Evolutionary conservation across 1,140 invertebrate species (phyloP).

Genomic region (Paramacrobiotus metropolitanus): DNA sequence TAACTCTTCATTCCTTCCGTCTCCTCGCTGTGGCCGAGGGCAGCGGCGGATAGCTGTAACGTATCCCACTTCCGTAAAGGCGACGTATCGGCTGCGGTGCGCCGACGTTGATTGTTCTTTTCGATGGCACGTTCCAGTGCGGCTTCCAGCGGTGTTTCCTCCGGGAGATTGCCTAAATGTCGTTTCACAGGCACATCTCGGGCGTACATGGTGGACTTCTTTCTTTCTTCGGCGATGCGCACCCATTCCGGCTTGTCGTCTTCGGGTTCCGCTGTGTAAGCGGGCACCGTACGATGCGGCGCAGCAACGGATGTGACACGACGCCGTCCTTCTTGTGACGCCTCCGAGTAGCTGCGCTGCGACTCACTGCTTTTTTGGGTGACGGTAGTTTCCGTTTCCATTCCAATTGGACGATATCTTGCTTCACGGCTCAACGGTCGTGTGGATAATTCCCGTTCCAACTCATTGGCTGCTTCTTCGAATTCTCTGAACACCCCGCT

Average conservation of each 20-base stretch:
- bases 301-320: no score
- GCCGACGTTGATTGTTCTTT: not conserved
- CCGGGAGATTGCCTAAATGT: not conserved
- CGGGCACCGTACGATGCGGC: no score
- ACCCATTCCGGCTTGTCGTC: not conserved
- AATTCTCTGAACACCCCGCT: no score
- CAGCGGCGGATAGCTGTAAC: not conserved
- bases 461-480: no score
- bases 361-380: no score
- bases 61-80: not conserved
- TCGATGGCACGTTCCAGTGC: not conserved
- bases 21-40: not conserved
- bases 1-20: not conserved
- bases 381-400: no score
- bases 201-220: not conserved
- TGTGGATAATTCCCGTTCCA: no score
- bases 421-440: no score
- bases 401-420: no score
- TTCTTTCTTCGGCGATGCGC: not conserved
- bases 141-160: not conserved
- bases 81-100: not conserved
- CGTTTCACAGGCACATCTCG: not conserved
- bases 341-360: no score
- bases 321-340: no score
- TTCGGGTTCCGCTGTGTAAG: no score